A percentile compares a stretch with the other conserved stretches of the same genome.
Conservation (phyloP, 1,140 invertebrate genomes). For the Calosoma granatense region DNA sequence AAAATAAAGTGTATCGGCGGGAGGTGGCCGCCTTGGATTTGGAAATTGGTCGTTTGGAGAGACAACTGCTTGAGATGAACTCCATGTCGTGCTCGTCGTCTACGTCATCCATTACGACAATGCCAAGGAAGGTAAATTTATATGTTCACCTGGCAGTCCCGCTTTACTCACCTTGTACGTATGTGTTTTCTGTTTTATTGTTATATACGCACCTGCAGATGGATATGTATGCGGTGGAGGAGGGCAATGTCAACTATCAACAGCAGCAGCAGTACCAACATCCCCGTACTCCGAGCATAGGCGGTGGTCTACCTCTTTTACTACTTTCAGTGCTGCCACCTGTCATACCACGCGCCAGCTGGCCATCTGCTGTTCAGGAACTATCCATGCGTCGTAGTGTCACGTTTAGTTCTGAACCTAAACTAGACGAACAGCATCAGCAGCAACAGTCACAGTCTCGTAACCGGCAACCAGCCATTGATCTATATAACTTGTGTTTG, state of each 20-base stretch:
- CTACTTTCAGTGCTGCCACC: conserved; percentile 60
- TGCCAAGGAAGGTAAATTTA: conserved; percentile 40
- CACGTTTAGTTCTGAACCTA: conserved; percentile 58
- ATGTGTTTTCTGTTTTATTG: no score
- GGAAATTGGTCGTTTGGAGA: conserved; percentile 68
- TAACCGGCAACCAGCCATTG: conserved; percentile 35
- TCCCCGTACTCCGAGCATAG: conserved; percentile 50
- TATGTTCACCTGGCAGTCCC: conserved; percentile 3
- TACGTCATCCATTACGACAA: conserved; percentile 34
- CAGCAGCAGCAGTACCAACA: conserved; percentile 14
- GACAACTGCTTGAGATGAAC: conserved; percentile 37
- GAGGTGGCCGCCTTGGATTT: conserved; percentile 71
- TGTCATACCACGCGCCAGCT: conserved; percentile 61
- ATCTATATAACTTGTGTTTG: conserved; percentile 45
- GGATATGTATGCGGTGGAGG: background rate
- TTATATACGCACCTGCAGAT: background rate
- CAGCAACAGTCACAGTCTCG: conserved; percentile 32
- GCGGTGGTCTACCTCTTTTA: conserved; percentile 55
- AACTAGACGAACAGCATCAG: conserved; percentile 37
- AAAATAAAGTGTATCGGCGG: conserved; percentile 78
- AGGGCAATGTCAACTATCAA: no score
- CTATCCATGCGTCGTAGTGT: conserved; percentile 39
- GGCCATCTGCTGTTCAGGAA: conserved; percentile 54
- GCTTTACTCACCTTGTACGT: background rate
- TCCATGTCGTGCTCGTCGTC: conserved; percentile 33